Conservation (phyloP, 1,140 invertebrate genomes). For the Leptopilina clavipes region DNA sequence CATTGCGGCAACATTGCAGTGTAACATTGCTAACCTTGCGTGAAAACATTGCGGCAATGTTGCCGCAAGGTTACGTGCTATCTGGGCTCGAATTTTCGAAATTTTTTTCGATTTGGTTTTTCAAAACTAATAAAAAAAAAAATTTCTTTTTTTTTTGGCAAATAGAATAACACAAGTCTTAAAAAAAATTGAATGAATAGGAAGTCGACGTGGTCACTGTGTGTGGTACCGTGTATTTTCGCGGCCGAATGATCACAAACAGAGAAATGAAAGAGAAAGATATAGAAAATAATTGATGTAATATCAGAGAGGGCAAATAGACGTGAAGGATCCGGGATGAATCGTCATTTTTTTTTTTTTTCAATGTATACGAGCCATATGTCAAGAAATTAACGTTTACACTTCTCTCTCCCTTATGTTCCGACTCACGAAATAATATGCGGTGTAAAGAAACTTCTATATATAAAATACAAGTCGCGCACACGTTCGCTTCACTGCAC, state of each 20-base stretch:
- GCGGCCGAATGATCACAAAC: constrained; percentile 62
- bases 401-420: constrained; percentile 38
- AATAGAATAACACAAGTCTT: constrained; percentile 28
- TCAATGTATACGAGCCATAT: constrained; percentile 52
- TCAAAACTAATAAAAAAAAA: too few species aligned
- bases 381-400: constrained; percentile 42
- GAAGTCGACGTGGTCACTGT: constrained; percentile 63
- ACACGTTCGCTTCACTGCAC: constrained; percentile 58
- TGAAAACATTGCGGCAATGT: too few species aligned
- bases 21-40: too few species aligned
- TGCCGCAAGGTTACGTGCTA: too few species aligned
- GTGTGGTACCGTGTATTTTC: constrained; percentile 56
- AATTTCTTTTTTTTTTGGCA: not conserved
- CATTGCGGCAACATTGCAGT: too few species aligned
- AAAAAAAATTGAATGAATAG: constrained; percentile 45
- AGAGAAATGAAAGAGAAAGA: constrained; percentile 45
- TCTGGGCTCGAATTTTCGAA: too few species aligned
- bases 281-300: constrained; percentile 38
- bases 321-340: constrained; percentile 61
- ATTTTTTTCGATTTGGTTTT: too few species aligned
- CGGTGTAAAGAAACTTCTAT: not conserved
- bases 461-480: constrained; percentile 41
- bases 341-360: constrained; percentile 64
- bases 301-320: constrained; percentile 36
- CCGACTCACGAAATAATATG: constrained; percentile 41